Evolutionary conservation across 2,888 invertebrate species (phyloP).

Genomic region (Drosophila meridionalis): DNA sequence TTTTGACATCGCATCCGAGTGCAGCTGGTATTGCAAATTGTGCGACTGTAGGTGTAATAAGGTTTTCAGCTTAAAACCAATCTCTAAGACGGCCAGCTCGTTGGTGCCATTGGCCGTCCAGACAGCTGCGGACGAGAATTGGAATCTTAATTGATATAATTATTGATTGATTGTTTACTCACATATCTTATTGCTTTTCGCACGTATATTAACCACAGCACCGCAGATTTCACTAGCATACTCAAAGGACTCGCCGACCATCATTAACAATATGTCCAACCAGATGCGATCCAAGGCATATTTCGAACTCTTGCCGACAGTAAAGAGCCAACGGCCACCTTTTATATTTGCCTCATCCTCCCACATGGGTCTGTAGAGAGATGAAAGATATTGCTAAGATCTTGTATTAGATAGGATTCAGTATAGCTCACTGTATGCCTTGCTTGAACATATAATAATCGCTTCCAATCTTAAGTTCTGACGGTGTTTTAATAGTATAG

Average conservation of each 20-base stretch:
- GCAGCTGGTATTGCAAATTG: conserved; percentile 68
- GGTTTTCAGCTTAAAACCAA: conserved; percentile 67
- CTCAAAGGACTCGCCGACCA: conserved; percentile 70
- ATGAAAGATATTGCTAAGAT: neutral
- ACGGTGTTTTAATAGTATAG: conserved; percentile 72
- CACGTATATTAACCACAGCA: conserved; percentile 79
- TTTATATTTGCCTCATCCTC: conserved; percentile 68
- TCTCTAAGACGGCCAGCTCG: conserved; percentile 66
- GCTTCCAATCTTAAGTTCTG: conserved; percentile 65
- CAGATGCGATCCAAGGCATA: conserved; percentile 64
- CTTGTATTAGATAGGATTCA: neutral
- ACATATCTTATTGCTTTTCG: conserved; percentile 78
- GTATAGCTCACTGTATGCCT: conserved; percentile 59
- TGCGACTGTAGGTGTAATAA: conserved; percentile 60
- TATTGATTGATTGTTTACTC: neutral
- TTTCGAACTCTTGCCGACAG: conserved; percentile 56
- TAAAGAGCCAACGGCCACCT: conserved; percentile 68
- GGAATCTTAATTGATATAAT: neutral
- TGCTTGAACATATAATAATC: conserved; percentile 70
- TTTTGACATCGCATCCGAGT: conserved; percentile 70
- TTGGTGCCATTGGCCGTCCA: conserved; percentile 68
- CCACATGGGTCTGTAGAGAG: conserved; percentile 82
- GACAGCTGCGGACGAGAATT: conserved; percentile 42
- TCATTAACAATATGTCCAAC: conserved; percentile 69
- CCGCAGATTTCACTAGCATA: conserved; percentile 66